A percentile compares a stretch with the other conserved stretches of the same genome.
Evolutionary conservation across 2,888 invertebrate species (phyloP).

Genomic region (Lypha dubia): DNA sequence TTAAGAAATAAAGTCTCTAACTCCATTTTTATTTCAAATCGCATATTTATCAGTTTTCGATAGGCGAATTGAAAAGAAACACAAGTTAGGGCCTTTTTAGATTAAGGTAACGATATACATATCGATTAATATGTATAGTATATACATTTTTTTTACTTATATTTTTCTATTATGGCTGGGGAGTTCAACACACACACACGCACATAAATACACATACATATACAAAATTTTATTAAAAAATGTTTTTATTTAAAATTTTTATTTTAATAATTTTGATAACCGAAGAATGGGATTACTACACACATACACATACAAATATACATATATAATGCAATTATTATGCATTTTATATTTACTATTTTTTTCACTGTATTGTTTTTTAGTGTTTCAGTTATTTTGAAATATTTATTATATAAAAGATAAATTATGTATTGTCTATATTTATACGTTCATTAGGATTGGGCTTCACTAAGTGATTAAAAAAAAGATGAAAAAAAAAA

Average conservation of each 20-base stretch:
- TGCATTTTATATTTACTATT: conserved; percentile 57
- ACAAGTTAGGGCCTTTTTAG: too few species aligned
- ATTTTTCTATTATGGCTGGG: conserved; percentile 66
- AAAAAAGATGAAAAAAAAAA: conserved; percentile 75
- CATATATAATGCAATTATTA: conserved; percentile 68
- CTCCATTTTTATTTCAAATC: too few species aligned
- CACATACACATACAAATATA: conserved; percentile 72
- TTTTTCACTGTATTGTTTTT: background rate
- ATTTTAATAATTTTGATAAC: conserved; percentile 1
- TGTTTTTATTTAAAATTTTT: conserved; percentile 28
- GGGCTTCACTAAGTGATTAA: conserved; percentile 80
- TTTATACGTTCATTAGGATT: conserved; percentile 77
- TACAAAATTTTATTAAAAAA: conserved; percentile 31
- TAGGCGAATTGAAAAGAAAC: too few species aligned
- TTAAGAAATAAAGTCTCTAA: too few species aligned
- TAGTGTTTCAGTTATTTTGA: conserved; percentile 1
- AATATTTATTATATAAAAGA: conserved; percentile 67
- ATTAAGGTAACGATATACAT: too few species aligned
- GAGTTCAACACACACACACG: conserved; percentile 75
- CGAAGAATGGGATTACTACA: conserved; percentile 32
- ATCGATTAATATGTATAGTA: too few species aligned
- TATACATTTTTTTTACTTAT: background rate
- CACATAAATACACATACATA: conserved; percentile 5
- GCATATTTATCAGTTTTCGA: too few species aligned
- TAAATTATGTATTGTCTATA: conserved; percentile 73